Evolutionary conservation across 2,113 vertebrate genomes (phyloP), one percentile per base, ranked within the genome.

Genomic region (Mirza zaza): DNA sequence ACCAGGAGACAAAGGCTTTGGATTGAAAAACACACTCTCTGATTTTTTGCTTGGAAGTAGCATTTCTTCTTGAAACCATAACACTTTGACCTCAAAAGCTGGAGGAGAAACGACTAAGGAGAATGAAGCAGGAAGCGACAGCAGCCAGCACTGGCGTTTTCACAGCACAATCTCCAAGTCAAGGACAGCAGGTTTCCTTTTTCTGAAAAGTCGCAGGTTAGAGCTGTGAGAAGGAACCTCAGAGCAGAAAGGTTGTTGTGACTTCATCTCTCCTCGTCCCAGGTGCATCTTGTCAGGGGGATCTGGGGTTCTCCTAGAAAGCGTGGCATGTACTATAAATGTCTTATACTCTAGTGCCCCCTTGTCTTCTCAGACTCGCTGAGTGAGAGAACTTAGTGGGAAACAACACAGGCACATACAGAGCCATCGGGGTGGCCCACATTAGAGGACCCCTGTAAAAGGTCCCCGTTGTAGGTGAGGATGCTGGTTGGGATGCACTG

Each of bases 31-130:
- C 4, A 48, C n/a, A 36, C 6, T 68, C n/a, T 36, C n/a, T 85
- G 67, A 76, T 32, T 85, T 93, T 92, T 81, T 90, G 18, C 68
- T 93, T 96, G 21, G 12, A 86, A n/a, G 15, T 39, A 77, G 34
- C 15, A 27, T 92, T 96, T 84, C 21, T 85, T 95, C 87, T 86
- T 55, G 50, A 67, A 92, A 67, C n/a, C n/a, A 5, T 55, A 25
- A 50, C 8, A 76, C 39, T 57, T 85, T 61, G 52, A 68, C 73
- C 87, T 88, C 45, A 29, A 67, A 71, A 55, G 61, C 34, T 63
- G 57, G 50, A 63, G 21, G 32, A 95, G 39, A 87, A 70, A 27
- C 21, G 4, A 10, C 65, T 23, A 9, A 65, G 32, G 23, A 34
- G 73, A 27, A 34, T 17, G 12, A 48, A 77, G 75, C 21, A 5